Base-by-base conservation (phyloP, 2,888 invertebrate genomes). In the Cataglyphis albicans region DNA sequence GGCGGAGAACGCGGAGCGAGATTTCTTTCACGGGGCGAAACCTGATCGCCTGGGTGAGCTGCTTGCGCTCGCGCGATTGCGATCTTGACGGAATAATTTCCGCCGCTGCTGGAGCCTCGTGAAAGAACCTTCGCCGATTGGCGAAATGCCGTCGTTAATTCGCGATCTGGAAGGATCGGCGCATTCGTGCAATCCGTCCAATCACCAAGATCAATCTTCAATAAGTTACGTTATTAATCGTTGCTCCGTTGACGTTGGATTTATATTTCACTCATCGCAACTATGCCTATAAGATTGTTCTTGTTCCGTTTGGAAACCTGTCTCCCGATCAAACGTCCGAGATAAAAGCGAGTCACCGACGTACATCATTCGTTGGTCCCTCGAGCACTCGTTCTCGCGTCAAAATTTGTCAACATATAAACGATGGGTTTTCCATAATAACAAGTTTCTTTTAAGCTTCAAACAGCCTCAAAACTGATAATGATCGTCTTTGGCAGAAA, bases 61-160 rank as follows among this genome's bases (percentile, higher is more conserved):
- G 67, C 76, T 57, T 18, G 67, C 67, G 72, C 38, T 44, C 48
- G 18, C 32, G 78, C 41, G 78, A 80, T 80, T 80, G 59, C 70
- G 59, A 80, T 80, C 78, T 80, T 80, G 78, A 80, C 59, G 78
- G 70, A 70, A 80, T 80, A 80, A 80, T 80, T 80, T 80, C 70
- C 78, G 44, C 44, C 78, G 78, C 55, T 59, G 59, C 44, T 44
- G 38, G 75, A 65, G 52, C 38, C n/a, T 7, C 21, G 29, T 48
- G 32, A 74, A 74, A 35, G 65, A 64, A 15, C 38, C n/a, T 65
- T 65, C 12, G 15, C 18, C 68, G 35, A 52, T 29, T 41, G 38
- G 65, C 67, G 32, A 44, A 32, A 32, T 25, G 21, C 35, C 41
- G 41, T 32, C 21, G 18, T 35, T 57, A 65, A 76, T 55, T 18